Evolutionary conservation across 64 coral and sea anemone genomes (phyloP), one percentile per base, ranked within the genome.

Genomic region (Montipora foliosa): DNA sequence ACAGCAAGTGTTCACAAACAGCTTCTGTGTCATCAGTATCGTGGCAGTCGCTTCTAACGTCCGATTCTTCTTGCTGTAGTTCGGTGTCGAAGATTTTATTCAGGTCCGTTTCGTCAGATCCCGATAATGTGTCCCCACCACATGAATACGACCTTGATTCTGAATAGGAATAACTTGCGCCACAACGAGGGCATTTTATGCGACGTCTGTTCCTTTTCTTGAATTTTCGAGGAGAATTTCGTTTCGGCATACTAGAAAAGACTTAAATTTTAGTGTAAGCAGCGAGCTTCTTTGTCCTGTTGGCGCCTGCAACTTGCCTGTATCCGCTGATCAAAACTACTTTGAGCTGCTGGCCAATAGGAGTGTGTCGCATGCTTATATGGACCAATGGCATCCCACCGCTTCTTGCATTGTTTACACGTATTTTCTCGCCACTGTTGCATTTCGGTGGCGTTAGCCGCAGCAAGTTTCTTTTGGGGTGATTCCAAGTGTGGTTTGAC

Each of bases 221-320:
- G 2, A 46, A 78, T 3, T 78, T 46, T 78, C 47, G 76, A 78
- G 76, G 45, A 8, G 76, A 78, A 78, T 45, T 78, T 72, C 69
- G 4, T 22, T 72, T 72, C 69, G 6, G 69, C 69, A 72, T 72
- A 0, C 12, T 72, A 6, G 22, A 21, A 72, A 20, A 20, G 69
- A 20, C 3, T 14, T 64, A 11, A 11, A 14, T 64, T 64, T 1
- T 64, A 64, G 5, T 53, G 51, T 53, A 53, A 53, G 1, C 51
- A 53, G 5, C 69, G 69, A 73, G 24, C 69, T 73, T 73, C 69
- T 73, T 73, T 73, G 2, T 25, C 69, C 17, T 25, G 24, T 73
- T 53, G 51, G 51, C 51, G 51, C 51, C 51, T 53, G 51, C 51
- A 53, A 53, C 51, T 53, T 53, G 51, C 51, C 51, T 53, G 51